Evolutionary conservation across 2,113 vertebrate species (phyloP), one percentile per base, ranked within the genome.

Genomic region (Saguinus imperator): DNA sequence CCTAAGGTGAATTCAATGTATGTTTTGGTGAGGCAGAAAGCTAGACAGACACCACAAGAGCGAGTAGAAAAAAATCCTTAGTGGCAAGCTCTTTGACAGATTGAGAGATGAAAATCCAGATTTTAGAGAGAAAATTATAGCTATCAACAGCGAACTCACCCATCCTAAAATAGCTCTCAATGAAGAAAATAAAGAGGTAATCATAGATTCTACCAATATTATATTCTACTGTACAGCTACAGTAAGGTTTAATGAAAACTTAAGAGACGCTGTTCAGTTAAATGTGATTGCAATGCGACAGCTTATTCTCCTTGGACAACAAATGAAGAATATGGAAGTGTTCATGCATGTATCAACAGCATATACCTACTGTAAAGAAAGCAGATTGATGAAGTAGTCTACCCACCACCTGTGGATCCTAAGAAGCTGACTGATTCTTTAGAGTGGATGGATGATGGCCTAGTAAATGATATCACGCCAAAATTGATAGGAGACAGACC

Each of bases 371-470:
- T 99, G 99, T 97, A 99, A 99, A 98, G 98, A 23, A 99, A 99
- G 95, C 99, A 99, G 93, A 99, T 99, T 40, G 99, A 99, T 88
- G 99, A 99, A 98, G 82, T 99, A 0, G 98, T 99, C 66, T 99
- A 99, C 97, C 98, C 99, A 12, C 99, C 99, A 17, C 99, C 99
- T 11, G 98, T 99, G 45, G 99, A 99, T 98, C 99, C 99, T 98
- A 99, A 97, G 98, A 99, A 99, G 92, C 99, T 99, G 87, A 99
- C 99, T 57, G 99, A 99, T 95, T 99, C 99, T 76, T 98, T 99
- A n/a, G 99, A 99, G 99, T 99, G 99, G 99, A 99, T 99, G 99
- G 99, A 99, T 97, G 99, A 99, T 61, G 98, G 99, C 82, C 98
- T 99, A 91, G 99, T 99, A 91, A 99, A 99, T 77, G 98, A 99